Evolutionary conservation across 2,888 invertebrate genomes (phyloP), one percentile per base, ranked within the genome.

Genomic region (Acanthosepion lycidas): DNA sequence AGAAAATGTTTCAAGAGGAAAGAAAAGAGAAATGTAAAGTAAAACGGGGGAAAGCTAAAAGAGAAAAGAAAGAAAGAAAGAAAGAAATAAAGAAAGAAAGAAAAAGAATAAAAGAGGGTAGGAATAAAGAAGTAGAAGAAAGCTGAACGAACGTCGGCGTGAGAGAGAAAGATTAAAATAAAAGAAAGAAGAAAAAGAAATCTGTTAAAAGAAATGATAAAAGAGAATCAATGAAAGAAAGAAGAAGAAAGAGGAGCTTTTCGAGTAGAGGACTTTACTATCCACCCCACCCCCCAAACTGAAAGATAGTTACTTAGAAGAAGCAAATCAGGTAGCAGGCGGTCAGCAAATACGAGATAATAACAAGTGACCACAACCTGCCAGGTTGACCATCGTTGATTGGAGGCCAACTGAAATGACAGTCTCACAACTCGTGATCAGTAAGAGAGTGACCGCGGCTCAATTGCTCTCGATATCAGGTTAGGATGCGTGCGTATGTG

Each of bases 81-180:
- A 78, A n/a, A 78, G 78, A 28, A 1, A 28, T 5, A 64, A 12
- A 28, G 26, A 64, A 12, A n/a, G n/a, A 18, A n/a, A n/a, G 78
- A n/a, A 15, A 78, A n/a, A 78, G 78, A 28, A n/a, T 9, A 4
- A n/a, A 18, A 12, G 78, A 78, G 78, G 12, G n/a, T 18, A 64
- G 6, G 6, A 1, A 28, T 5, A 64, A 12, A 28, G 26, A 64
- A 64, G 15, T 0, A 28, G 12, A 12, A n/a, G n/a, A 18, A n/a
- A n/a, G 78, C 42, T 28, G 51, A 48, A 64, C 59, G 64, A 15
- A 94, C 26, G n/a, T 33, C 91, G 33, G 28, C 91, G 92, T 51
- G 94, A 55, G 78, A 94, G n/a, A 91, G 95, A 48, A 91, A 95
- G 15, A 91, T 48, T 53, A 20, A 55, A 55, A 55, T 20, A 55